Conservation (phyloP, 2,888 invertebrate species). For the Gerris lacustris region DNA sequence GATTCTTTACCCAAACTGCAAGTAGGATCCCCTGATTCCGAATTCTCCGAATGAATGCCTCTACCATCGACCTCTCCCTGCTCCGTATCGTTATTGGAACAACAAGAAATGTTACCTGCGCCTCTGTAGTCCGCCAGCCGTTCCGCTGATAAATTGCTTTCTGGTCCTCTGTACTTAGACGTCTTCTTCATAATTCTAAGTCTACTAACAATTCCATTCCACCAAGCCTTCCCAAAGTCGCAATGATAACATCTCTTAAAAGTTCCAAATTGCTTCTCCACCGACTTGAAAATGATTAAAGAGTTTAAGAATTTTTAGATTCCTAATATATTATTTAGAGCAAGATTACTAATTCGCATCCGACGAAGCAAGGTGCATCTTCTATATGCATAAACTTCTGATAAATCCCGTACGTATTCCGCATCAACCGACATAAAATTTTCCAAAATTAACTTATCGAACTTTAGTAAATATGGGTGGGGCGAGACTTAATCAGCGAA, state of each 20-base stretch:
- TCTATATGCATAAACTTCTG: not conserved
- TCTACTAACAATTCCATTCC: not conserved
- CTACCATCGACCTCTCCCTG: constrained; percentile 25
- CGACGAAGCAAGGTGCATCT: not conserved
- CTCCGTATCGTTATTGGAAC: constrained; percentile 20
- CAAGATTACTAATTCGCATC: no score
- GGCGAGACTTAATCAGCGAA: not conserved
- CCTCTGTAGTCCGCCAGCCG: constrained; percentile 37
- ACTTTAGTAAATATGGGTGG: constrained; percentile 3
- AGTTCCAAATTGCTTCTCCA: no score
- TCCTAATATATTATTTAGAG: not conserved
- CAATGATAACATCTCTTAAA: not conserved
- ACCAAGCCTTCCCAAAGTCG: not conserved
- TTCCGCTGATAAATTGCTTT: constrained; percentile 36
- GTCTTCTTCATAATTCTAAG: constrained; percentile 25
- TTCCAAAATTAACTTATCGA: not conserved
- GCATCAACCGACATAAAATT: not conserved
- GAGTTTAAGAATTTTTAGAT: not conserved
- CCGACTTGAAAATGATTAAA: no score
- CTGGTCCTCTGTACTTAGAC: constrained; percentile 29
- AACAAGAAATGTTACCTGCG: constrained; percentile 26
- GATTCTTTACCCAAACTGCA: constrained; percentile 22
- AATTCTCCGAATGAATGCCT: constrained; percentile 34
- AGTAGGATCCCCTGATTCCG: constrained; percentile 36
- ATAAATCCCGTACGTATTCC: not conserved